Evolutionary conservation across 2,797 vertebrate species (phyloP).

Genomic region (Erethizon dorsatum): DNA sequence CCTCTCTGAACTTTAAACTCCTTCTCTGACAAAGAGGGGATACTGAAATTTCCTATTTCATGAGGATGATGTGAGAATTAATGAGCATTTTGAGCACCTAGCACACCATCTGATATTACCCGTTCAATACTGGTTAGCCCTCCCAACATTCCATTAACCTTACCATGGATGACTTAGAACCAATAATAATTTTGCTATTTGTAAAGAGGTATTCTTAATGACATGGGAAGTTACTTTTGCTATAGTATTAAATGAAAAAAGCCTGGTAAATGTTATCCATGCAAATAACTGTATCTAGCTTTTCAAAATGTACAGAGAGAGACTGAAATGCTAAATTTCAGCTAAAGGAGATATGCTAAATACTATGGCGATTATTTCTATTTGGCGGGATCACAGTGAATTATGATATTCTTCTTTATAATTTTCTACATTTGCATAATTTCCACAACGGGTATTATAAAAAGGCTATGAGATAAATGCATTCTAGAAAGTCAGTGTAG

Average conservation of each 20-base stretch:
- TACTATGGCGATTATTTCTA: not conserved
- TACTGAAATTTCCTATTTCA: not conserved
- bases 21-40: not conserved
- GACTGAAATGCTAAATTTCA: not conserved
- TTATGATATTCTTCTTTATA: not conserved
- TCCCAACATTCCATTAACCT: not conserved
- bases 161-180: not conserved
- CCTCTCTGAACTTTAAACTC: slow-evolving; percentile 7
- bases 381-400: not conserved
- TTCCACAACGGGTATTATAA: not conserved
- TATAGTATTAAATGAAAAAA: slow-evolving; percentile 35
- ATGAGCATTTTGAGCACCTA: not conserved
- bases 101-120: not conserved
- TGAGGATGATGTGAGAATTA: not conserved
- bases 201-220: slow-evolving; percentile 7
- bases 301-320: slow-evolving; percentile 5
- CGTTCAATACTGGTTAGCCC: not conserved
- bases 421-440: slow-evolving; percentile 14
- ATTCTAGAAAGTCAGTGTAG: not conserved
- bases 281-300: not conserved
- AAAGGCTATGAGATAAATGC: not conserved
- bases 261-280: not conserved
- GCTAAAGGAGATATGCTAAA: not conserved
- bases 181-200: not conserved
- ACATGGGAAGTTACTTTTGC: not conserved